Conservation (phyloP, 2,113 vertebrate genomes). For the Tetrax tetrax region DNA sequence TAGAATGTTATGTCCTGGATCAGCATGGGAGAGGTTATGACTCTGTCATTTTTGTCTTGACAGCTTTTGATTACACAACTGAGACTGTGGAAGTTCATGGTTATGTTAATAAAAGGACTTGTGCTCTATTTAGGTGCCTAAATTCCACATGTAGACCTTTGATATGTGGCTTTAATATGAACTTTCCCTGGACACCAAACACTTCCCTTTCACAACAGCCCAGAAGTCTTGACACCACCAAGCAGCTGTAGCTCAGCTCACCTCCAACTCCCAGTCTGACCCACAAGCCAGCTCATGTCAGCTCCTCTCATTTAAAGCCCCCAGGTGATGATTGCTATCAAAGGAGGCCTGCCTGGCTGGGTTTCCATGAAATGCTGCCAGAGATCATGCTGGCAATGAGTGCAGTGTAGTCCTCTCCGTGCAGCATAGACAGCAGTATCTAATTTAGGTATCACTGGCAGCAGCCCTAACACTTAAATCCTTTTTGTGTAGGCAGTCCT, state of each 20-base stretch:
- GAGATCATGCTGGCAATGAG: background rate
- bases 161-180: background rate
- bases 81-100: background rate
- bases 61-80: background rate
- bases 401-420: background rate
- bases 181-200: background rate
- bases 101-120: background rate
- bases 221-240: background rate
- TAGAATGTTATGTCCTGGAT: background rate
- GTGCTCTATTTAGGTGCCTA: background rate
- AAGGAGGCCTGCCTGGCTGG: background rate
- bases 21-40: background rate
- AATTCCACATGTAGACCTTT: background rate
- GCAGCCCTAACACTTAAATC: background rate
- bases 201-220: background rate
- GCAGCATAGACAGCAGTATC: background rate
- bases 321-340: fast-evolving
- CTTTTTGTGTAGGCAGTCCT: background rate
- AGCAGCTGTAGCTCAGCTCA: background rate
- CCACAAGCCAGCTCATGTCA: background rate
- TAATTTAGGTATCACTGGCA: background rate
- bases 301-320: background rate
- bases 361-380: background rate
- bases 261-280: background rate
- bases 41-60: background rate